Evolutionary conservation across 2,113 vertebrate species (phyloP).

Genomic region (Trachemys scripta): DNA sequence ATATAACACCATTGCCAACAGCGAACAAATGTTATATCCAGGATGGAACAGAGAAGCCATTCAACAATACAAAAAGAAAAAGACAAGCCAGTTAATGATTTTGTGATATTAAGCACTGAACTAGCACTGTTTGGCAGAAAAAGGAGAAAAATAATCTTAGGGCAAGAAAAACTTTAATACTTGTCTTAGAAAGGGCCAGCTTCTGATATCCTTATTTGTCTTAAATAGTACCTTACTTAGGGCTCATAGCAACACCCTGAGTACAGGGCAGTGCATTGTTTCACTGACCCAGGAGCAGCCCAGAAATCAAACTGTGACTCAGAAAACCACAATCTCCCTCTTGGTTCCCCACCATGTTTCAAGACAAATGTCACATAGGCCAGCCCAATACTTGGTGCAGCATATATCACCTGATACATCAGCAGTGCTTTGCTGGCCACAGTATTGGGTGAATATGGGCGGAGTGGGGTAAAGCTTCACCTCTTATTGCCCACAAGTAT

Average conservation of each 20-base stretch:
- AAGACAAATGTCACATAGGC: not conserved
- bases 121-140: not conserved
- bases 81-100: not conserved
- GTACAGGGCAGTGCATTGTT: not conserved
- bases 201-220: not conserved
- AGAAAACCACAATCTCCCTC: not conserved
- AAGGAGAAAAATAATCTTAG: not conserved
- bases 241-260: not conserved
- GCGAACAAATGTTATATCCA: not conserved
- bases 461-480: not conserved
- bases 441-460: not conserved
- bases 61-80: conserved; percentile 12
- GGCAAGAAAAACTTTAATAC: not conserved
- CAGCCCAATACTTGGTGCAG: not conserved
- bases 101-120: not conserved
- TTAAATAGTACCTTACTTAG: not conserved
- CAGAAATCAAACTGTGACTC: not conserved
- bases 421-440: not conserved
- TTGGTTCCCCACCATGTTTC: not conserved
- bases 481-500: not conserved
- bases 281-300: not conserved
- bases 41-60: not conserved
- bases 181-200: not conserved
- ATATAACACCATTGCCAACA: not conserved
- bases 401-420: not conserved